Evolutionary conservation across 2,113 vertebrate species (phyloP).

Genomic region (Phaethornis superciliosus): DNA sequence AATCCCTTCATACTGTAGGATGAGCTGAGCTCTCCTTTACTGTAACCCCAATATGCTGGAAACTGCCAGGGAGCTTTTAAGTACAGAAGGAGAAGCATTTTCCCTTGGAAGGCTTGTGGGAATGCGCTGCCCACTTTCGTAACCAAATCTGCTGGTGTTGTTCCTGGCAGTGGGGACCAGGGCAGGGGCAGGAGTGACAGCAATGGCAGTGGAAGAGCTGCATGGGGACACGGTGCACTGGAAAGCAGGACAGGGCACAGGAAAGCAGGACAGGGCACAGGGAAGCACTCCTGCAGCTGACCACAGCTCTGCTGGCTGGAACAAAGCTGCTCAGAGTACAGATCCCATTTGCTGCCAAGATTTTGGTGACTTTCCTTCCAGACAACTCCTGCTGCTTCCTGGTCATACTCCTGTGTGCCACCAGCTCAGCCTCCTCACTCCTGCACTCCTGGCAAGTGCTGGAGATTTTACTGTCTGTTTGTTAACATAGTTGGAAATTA

Average conservation of each 20-base stretch:
- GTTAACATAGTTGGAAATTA: not conserved
- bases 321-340: rapidly evolving
- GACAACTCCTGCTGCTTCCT: not conserved
- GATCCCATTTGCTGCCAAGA: not conserved
- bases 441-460: not conserved
- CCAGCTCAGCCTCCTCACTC: not conserved
- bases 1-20: not conserved
- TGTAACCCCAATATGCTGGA: not conserved
- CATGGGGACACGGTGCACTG: rapidly evolving
- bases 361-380: rapidly evolving
- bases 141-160: not conserved
- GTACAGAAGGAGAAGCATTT: not conserved
- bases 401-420: rapidly evolving
- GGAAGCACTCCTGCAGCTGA: rapidly evolving
- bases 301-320: rapidly evolving
- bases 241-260: not conserved
- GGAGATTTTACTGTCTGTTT: not conserved
- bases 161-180: not conserved
- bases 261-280: not conserved
- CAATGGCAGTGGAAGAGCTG: rapidly evolving
- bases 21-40: not conserved
- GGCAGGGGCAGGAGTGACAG: not conserved
- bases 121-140: not conserved
- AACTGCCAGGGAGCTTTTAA: not conserved
- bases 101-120: not conserved